These are phyloP conservation scores for Acanthaster planci DNA, from an alignment of 35 echinoderm and acorn worm genomes.

Conservation along the genomic window DNA sequence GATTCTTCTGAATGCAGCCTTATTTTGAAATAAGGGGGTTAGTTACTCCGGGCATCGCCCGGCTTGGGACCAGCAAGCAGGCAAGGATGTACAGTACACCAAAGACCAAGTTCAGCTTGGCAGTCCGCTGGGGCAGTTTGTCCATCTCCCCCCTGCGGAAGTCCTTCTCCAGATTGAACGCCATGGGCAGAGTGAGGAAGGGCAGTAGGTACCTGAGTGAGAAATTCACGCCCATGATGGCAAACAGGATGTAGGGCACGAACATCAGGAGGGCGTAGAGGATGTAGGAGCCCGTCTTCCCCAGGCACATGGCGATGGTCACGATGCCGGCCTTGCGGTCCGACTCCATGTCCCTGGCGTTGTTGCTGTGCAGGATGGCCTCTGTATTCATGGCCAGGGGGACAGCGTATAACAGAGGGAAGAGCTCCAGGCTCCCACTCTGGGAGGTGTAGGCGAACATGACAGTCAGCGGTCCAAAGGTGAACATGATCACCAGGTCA, in stretches of 20 bases:
- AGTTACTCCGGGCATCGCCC: slow-evolving; percentile 58
- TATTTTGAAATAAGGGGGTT: not conserved
- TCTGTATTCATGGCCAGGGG: slow-evolving; percentile 90
- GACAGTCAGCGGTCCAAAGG: slow-evolving; percentile 93
- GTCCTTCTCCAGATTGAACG: slow-evolving; percentile 87
- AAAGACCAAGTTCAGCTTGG: slow-evolving; percentile 81
- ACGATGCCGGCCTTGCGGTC: slow-evolving; percentile 78
- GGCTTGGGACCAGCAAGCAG: slow-evolving; percentile 48
- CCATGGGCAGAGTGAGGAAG: slow-evolving; percentile 74
- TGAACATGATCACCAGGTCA: slow-evolving; percentile 79
- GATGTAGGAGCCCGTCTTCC: slow-evolving; percentile 76
- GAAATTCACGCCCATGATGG: slow-evolving; percentile 78
- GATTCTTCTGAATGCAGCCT: not conserved
- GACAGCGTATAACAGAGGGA: slow-evolving; percentile 82
- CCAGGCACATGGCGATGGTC: slow-evolving; percentile 83
- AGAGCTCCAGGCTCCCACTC: slow-evolving; percentile 54
- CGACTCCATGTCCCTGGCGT: slow-evolving; percentile 75
- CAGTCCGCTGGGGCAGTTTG: slow-evolving; percentile 72
- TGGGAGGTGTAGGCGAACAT: slow-evolving; percentile 88
- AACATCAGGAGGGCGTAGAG: slow-evolving; percentile 77
- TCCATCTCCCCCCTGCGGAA: slow-evolving; percentile 64
- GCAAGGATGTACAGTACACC: slow-evolving; percentile 70
- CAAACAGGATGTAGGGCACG: slow-evolving; percentile 81
- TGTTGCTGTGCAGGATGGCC: slow-evolving; percentile 95
- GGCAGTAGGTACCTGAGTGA: slow-evolving; percentile 64